Evolutionary conservation across 2,113 vertebrate species (phyloP).

Genomic region (Lates calcarifer): DNA sequence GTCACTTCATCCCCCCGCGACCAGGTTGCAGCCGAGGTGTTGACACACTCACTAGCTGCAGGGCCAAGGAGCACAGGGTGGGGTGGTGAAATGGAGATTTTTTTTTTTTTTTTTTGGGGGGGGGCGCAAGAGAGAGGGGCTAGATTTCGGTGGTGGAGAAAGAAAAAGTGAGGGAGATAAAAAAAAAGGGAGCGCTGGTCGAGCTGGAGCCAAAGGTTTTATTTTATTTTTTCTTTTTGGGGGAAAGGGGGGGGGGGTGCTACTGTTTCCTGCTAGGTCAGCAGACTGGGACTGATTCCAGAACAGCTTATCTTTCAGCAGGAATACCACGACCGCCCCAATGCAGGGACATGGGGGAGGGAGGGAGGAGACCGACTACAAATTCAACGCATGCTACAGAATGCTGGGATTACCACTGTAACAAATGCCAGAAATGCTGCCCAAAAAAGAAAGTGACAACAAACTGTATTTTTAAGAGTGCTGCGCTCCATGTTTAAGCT

Average conservation of each 20-base stretch:
- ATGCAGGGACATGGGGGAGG: slow-evolving; percentile 17
- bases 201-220: not conserved
- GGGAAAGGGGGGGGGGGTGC: not conserved
- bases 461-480: not conserved
- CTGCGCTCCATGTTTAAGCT: not conserved
- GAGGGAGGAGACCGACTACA: slow-evolving; percentile 5
- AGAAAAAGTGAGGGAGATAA: slow-evolving; percentile 27
- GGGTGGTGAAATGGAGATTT: slow-evolving; percentile 58
- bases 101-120: too few relatives aligned
- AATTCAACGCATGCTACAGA: slow-evolving; percentile 34
- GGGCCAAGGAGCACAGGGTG: slow-evolving; percentile 1
- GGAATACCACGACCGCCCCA: slow-evolving; percentile 58
- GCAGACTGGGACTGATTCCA: slow-evolving; percentile 68
- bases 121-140: too few relatives aligned
- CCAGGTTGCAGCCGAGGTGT: slow-evolving; percentile 49
- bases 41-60: slow-evolving; percentile 54
- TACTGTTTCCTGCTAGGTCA: slow-evolving; percentile 67
- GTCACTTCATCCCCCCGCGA: slow-evolving; percentile 51
- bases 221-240: not conserved
- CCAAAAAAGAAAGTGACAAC: not conserved
- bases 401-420: not conserved
- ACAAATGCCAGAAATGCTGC: not conserved
- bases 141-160: slow-evolving; percentile 18
- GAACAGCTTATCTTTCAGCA: slow-evolving; percentile 65
- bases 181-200: slow-evolving; percentile 13